Conservation (phyloP, 2,113 vertebrate species). For the Ovibos moschatus region DNA sequence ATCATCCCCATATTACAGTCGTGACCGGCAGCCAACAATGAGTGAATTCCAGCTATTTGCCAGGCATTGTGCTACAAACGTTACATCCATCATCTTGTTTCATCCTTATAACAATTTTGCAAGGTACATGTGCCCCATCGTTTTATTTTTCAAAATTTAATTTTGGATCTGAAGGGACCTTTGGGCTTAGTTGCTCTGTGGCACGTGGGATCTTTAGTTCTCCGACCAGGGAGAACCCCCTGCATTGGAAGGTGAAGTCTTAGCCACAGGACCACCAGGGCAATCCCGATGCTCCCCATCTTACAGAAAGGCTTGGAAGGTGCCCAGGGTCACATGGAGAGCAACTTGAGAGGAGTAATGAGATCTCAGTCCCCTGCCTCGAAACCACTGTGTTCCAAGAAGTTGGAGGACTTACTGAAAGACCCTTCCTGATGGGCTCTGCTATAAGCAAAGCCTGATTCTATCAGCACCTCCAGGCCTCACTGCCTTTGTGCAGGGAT, state of each 20-base stretch:
- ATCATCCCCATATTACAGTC: not conserved
- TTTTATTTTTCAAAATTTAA: not conserved
- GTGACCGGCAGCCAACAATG: not conserved
- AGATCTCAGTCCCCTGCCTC: not conserved
- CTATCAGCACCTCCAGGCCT: not conserved
- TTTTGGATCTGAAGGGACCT: not conserved
- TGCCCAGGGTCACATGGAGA: not conserved
- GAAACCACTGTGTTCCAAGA: not conserved
- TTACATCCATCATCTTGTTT: not conserved
- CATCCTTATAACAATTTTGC: not conserved
- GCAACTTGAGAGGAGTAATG: not conserved
- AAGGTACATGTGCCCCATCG: not conserved
- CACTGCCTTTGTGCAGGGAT: not conserved
- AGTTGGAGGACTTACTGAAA: not conserved
- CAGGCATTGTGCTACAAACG: not conserved
- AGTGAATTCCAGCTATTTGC: not conserved
- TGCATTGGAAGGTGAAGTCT: not conserved
- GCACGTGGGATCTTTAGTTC: not conserved
- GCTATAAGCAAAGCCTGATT: not conserved
- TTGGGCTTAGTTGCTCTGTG: not conserved
- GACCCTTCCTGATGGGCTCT: no score
- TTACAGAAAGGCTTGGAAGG: no score
- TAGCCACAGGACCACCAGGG: not conserved
- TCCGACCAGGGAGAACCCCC: rapidly evolving
- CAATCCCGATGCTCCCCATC: not conserved